Conservation (phyloP, 1,140 invertebrate genomes). For the Atta cephalotes region DNA sequence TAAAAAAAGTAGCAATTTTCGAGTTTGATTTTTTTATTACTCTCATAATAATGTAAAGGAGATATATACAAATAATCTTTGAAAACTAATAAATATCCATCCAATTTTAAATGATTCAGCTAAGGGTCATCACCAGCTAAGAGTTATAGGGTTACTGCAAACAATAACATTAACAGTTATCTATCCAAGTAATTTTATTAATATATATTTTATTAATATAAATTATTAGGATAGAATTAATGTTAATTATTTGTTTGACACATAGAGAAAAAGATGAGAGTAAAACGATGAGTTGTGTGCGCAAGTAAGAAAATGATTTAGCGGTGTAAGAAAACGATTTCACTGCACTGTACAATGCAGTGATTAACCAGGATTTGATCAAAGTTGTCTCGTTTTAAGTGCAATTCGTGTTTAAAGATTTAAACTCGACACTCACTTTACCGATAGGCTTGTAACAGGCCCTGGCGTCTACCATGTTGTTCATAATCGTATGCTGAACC, state of each 20-base stretch:
- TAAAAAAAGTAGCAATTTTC: no score
- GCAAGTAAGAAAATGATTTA: neutral
- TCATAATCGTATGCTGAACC: conserved; percentile 82
- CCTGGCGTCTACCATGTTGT: conserved; percentile 86
- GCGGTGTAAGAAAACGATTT: neutral
- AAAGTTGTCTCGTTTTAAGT: neutral
- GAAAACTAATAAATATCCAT: no score
- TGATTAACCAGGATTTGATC: neutral
- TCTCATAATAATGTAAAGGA: no score
- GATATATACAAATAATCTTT: no score
- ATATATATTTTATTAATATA: no score
- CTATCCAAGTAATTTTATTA: no score
- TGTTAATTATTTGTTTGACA: neutral
- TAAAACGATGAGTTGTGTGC: no score
- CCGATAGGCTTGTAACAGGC: conserved; percentile 86
- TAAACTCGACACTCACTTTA: conserved; percentile 82
- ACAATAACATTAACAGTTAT: neutral
- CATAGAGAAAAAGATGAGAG: neutral
- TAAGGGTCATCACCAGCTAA: no score
- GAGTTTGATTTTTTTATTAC: no score
- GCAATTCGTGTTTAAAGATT: neutral
- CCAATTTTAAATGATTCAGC: no score
- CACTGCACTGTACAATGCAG: no score
- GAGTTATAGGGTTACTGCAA: neutral
- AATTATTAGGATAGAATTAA: neutral